phyloP scores from a whole-genome alignment of 2,888 invertebrate species.

The Eupithecia abbreviata region DNA sequence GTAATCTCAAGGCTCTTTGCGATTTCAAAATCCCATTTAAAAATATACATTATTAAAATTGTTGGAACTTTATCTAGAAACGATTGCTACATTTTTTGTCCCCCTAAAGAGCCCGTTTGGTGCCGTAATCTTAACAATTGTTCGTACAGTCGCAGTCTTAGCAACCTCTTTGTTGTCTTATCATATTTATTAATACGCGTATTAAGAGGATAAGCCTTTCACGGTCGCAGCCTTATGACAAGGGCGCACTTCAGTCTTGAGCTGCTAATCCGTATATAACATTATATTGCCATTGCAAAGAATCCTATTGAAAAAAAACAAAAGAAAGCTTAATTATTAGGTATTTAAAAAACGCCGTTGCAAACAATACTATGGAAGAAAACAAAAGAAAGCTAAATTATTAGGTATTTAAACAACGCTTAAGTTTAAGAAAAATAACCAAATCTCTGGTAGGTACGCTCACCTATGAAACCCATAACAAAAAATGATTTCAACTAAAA shows the following conservation, averaged over 20 bases:
- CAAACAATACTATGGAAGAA: not conserved
- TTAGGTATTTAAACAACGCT: not conserved
- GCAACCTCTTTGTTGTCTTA: conserved; percentile 6
- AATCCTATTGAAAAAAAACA: not conserved
- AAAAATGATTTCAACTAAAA: not conserved
- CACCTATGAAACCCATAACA: not conserved
- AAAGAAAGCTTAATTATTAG: not conserved
- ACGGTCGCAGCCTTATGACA: conserved; percentile 38
- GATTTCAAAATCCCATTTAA: not conserved
- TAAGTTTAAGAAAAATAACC: not conserved
- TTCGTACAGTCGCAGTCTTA: not conserved
- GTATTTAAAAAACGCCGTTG: not conserved
- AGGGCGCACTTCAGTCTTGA: conserved; percentile 45
- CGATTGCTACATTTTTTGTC: not conserved
- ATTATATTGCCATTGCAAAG: not conserved
- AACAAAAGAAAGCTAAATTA: no score
- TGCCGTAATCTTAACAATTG: conserved; percentile 8
- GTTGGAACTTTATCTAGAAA: not conserved
- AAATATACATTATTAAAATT: not conserved
- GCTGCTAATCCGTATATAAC: conserved; percentile 12
- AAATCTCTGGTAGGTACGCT: not conserved
- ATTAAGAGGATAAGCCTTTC: conserved; percentile 27
- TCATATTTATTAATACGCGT: conserved; percentile 21
- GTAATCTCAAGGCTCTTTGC: not conserved
- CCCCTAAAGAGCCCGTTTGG: not conserved